Conservation (phyloP, 1,140 invertebrate species). For the Tetramorium parvispinum region DNA sequence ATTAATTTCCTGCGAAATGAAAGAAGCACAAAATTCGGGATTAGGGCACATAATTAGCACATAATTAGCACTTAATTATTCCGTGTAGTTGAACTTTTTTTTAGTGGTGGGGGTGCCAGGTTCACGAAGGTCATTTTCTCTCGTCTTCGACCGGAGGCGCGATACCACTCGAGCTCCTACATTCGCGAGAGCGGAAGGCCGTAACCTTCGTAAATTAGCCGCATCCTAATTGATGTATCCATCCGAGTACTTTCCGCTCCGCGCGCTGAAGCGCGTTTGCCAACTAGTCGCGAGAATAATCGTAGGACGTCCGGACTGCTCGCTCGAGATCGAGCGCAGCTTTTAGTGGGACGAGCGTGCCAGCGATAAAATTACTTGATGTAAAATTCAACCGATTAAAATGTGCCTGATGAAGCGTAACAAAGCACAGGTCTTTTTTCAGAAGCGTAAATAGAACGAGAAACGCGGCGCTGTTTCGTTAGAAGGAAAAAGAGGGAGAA, state of each 20-base stretch:
- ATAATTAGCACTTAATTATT: no score
- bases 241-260: slow-evolving; percentile 57
- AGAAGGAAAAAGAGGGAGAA: not conserved
- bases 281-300: not conserved
- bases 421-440: not conserved
- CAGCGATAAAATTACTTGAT: not conserved
- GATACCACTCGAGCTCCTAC: slow-evolving; percentile 27
- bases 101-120: no score
- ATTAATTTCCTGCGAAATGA: no score
- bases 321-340: not conserved
- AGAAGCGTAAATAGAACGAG: not conserved
- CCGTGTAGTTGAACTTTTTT: no score
- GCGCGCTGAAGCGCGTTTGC: not conserved
- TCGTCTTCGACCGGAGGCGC: slow-evolving; percentile 42
- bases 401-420: not conserved
- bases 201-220: slow-evolving; percentile 72
- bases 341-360: not conserved
- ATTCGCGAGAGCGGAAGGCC: slow-evolving; percentile 72
- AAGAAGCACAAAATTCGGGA: no score
- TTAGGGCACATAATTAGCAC: no score
- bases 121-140: no score
- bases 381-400: not conserved
- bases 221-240: slow-evolving; percentile 78
- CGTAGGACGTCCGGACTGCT: not conserved
- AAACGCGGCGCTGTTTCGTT: not conserved